Evolutionary conservation across 2,113 vertebrate species (phyloP), one percentile per base, ranked within the genome.

Genomic region (Thalassoma bifasciatum): DNA sequence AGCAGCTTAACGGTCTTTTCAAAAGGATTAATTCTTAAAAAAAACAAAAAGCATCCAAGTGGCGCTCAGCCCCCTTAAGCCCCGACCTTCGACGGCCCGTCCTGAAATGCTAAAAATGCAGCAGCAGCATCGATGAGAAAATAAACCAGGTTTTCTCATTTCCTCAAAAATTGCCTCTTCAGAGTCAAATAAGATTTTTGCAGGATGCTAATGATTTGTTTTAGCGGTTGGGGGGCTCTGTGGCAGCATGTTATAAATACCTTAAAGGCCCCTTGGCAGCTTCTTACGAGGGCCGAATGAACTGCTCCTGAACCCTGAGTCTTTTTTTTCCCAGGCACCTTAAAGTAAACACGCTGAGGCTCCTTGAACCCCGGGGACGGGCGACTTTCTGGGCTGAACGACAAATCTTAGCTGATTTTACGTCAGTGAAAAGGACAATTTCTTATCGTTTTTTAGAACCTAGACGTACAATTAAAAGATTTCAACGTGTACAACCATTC

Each of bases 181-280:
- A 21, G 63, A 84, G 82, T 85, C 86, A 52, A 50, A 80, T 53
- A 72, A 82, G 82, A 59, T 74, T 89, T 88, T 83, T 67, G 74
- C 72, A 74, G 86, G 81, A 89, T 87, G 79, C 88, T 92, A 92
- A 90, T 89, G 88, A 86, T 89, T 90, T 84, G 82, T 89, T 92
- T 92, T 77, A 88, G 81, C 87, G 37, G 76, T 37, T 38, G 83
- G 83, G 77, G 79, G 77, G 68, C 58, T 64, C 66, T 30, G 26
- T 65, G 79, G 77, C 42, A 70, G 82, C 84, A 83, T 80, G 81
- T 86, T 85, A 83, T 85, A 83, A 88, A 88, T 82, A 80, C 79
- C 84, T 86, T 14, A 61, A 34, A 7, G 77, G 86, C 64, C 79
- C 81, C 86, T 70, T 34, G 52, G 67, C 72, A 13, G 86, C 76